These are phyloP conservation scores for Oegoconia quadripuncta DNA, from an alignment of 2,888 invertebrate genomes.

Conservation along the genomic window DNA sequence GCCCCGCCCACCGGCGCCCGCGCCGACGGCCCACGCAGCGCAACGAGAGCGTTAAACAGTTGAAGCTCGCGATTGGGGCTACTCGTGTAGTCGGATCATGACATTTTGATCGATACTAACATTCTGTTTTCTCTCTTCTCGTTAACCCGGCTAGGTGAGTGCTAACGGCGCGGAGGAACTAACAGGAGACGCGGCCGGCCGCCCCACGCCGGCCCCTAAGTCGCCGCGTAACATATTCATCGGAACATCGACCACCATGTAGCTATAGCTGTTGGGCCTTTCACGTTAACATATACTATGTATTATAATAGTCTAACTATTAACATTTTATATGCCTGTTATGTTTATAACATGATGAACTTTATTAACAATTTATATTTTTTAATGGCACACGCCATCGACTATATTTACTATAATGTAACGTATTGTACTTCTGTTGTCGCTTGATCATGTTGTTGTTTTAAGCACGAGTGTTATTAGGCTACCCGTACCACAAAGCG, in stretches of 20 bases:
- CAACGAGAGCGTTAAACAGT: slow-evolving; percentile 43
- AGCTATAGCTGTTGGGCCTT: slow-evolving; percentile 78
- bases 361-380: slow-evolving; percentile 70
- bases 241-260: slow-evolving; percentile 77
- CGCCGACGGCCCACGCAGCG: slow-evolving; percentile 42
- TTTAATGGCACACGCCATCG: slow-evolving; percentile 77
- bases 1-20: slow-evolving; percentile 16
- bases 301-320: slow-evolving; percentile 80
- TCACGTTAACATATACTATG: slow-evolving; percentile 77
- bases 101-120: slow-evolving; percentile 82
- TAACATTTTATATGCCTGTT: slow-evolving; percentile 78
- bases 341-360: slow-evolving; percentile 78
- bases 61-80: slow-evolving; percentile 56
- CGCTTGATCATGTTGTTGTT: slow-evolving; percentile 72
- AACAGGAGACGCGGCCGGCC: slow-evolving; percentile 67
- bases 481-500: slow-evolving; percentile 49
- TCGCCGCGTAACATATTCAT: slow-evolving; percentile 71
- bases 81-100: slow-evolving; percentile 71
- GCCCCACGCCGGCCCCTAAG: slow-evolving; percentile 45
- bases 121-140: slow-evolving; percentile 85
- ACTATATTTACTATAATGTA: slow-evolving; percentile 73
- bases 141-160: slow-evolving; percentile 89
- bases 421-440: slow-evolving; percentile 68
- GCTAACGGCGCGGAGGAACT: slow-evolving; percentile 83
- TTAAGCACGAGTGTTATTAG: slow-evolving; percentile 72